Evolutionary conservation across 2,113 vertebrate species (phyloP).

Genomic region (Trinectes maculatus): DNA sequence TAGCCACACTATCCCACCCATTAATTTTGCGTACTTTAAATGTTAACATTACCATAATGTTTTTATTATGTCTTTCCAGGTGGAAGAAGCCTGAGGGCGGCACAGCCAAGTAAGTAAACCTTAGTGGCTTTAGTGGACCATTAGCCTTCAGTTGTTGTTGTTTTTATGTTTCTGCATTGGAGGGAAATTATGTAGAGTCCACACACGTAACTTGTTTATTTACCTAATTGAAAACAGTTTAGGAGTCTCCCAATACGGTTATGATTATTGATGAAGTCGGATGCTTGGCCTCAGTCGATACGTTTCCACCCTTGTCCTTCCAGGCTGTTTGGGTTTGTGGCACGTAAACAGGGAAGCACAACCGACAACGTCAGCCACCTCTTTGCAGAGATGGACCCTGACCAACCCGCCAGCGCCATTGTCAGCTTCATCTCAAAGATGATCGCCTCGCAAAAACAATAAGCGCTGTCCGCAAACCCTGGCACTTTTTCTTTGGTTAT

Average conservation of each 20-base stretch:
- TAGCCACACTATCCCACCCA: too few species aligned
- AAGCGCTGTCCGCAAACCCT: conserved; percentile 66
- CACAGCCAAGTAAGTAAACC: conserved; percentile 85
- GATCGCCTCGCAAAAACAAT: conserved; percentile 92
- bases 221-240: background rate
- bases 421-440: conserved; percentile 98
- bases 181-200: too few species aligned
- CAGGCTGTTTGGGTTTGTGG: conserved; percentile 98
- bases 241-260: background rate
- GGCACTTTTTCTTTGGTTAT: conserved; percentile 51
- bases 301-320: background rate
- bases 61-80: conserved; percentile 64
- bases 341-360: conserved; percentile 96
- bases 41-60: background rate
- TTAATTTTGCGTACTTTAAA: background rate
- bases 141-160: background rate
- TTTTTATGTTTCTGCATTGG: background rate
- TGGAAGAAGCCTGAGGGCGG: conserved; percentile 89
- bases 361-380: conserved; percentile 98
- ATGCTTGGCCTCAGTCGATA: background rate
- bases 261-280: background rate
- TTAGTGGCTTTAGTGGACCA: too few species aligned
- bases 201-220: too few species aligned
- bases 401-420: conserved; percentile 94
- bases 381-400: conserved; percentile 94